phyloP scores from a whole-genome alignment of 2,888 invertebrate species.

The Merodon equestris region DNA sequence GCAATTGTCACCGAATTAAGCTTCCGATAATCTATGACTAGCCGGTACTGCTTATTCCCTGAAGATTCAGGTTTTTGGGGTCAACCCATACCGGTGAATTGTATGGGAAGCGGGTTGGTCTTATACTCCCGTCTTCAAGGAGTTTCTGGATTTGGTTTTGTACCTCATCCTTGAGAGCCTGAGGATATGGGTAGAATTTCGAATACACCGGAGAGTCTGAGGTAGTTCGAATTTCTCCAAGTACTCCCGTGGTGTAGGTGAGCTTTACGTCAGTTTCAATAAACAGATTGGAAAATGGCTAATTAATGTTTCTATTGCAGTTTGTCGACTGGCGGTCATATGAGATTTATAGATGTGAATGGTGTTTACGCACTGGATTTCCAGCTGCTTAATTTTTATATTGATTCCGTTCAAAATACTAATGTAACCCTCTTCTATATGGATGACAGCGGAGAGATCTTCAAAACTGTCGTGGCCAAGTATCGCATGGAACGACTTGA shows the following conservation, averaged over 20 bases:
- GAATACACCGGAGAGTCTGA: conserved; percentile 20
- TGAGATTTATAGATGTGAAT: no score
- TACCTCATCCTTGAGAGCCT: conserved; percentile 22
- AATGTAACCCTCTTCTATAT: no score
- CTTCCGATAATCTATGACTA: conserved; percentile 35
- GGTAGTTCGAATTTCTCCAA: conserved; percentile 18
- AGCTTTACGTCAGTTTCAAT: conserved; percentile 5
- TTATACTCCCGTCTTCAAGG: conserved; percentile 2
- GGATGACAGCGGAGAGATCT: no score
- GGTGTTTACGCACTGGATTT: no score
- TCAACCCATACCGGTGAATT: conserved; percentile 38
- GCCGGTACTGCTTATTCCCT: conserved; percentile 3
- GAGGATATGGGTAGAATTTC: conserved; percentile 44
- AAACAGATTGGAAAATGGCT: not conserved
- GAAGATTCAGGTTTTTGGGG: conserved; percentile 8
- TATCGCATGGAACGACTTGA: no score
- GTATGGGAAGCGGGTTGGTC: conserved; percentile 14
- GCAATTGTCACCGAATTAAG: conserved; percentile 28
- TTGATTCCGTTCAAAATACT: no score
- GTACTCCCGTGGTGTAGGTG: conserved; percentile 24
- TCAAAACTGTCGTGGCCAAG: no score
- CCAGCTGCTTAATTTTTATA: no score
- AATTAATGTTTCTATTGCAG: no score
- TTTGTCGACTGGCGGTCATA: no score
- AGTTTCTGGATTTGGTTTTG: conserved; percentile 22